Evolutionary conservation across 2,888 invertebrate species (phyloP).

Genomic region (Hedychridium roseum): DNA sequence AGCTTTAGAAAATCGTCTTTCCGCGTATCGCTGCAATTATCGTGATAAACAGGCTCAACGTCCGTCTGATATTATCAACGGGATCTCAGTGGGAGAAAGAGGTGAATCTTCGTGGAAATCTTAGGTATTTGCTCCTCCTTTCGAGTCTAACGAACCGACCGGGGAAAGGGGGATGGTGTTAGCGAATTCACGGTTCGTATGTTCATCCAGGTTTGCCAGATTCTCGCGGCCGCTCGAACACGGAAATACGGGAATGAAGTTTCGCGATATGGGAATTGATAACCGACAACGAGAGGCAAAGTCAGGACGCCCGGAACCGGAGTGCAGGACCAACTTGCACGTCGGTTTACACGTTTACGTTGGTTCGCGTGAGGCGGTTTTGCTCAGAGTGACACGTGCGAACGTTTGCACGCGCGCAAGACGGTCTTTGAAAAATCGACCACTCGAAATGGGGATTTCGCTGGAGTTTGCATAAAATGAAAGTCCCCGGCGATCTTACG

Average conservation of each 20-base stretch:
- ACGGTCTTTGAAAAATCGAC: slow-evolving; percentile 44
- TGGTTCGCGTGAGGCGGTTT: not conserved
- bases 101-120: too few species aligned
- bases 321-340: not conserved
- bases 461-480: slow-evolving; percentile 47
- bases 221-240: not conserved
- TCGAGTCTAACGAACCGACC: not conserved
- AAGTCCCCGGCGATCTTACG: slow-evolving; percentile 23
- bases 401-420: slow-evolving; percentile 28
- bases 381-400: too few species aligned
- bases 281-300: too few species aligned
- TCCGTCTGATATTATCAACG: too few species aligned
- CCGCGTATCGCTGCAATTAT: too few species aligned
- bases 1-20: too few species aligned
- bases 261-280: slow-evolving; percentile 23
- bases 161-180: not conserved
- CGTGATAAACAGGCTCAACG: too few species aligned
- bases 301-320: too few species aligned
- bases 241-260: slow-evolving; percentile 14
- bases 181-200: not conserved
- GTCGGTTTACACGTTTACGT: slow-evolving; percentile 1
- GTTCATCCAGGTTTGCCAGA: not conserved
- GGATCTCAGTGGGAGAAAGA: too few species aligned
- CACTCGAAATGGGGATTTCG: slow-evolving; percentile 42
- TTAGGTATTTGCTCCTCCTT: too few species aligned